These are phyloP conservation scores for Penaeus indicus DNA, from an alignment of 1,140 invertebrate genomes.

Conservation along the genomic window DNA sequence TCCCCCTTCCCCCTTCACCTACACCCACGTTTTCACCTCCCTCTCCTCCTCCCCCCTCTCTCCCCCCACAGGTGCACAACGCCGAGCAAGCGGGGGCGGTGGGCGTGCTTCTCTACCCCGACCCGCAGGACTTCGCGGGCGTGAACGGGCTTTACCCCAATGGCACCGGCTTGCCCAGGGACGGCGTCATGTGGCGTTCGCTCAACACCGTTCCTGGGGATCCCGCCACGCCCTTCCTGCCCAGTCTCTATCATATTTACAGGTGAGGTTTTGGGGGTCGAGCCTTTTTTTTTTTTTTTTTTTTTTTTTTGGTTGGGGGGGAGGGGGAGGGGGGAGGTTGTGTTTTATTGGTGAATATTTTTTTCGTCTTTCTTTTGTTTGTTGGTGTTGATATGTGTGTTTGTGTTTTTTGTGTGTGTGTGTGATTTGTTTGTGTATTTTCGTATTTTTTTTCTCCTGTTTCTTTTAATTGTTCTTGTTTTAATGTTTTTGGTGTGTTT, in stretches of 20 bases:
- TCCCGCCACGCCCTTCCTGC: constrained; percentile 44
- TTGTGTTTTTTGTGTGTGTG: too few relatives aligned
- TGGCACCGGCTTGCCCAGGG: constrained; percentile 41
- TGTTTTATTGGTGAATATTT: too few relatives aligned
- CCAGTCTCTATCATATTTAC: constrained; percentile 36
- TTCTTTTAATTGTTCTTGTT: too few relatives aligned
- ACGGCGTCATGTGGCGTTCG: constrained; percentile 35
- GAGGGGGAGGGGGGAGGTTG: too few relatives aligned
- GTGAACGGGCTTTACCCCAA: constrained; percentile 27
- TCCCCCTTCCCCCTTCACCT: too few relatives aligned
- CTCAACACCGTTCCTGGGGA: constrained; percentile 39
- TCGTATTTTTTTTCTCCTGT: too few relatives aligned
- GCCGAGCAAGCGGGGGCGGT: constrained; percentile 40
- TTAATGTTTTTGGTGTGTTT: too few relatives aligned
- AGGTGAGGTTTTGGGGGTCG: neutral
- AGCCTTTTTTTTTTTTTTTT: neutral
- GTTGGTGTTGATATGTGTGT: too few relatives aligned
- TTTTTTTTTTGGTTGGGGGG: neutral
- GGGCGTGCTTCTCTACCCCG: constrained; percentile 48
- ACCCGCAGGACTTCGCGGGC: constrained; percentile 32
- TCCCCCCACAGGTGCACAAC: constrained; percentile 36
- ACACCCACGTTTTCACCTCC: too few relatives aligned
- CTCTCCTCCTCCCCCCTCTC: neutral
- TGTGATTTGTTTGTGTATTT: too few relatives aligned
- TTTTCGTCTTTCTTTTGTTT: too few relatives aligned